Evolutionary conservation across 2,797 vertebrate species (phyloP), one percentile per base, ranked within the genome.

Genomic region (Scleropages formosus): DNA sequence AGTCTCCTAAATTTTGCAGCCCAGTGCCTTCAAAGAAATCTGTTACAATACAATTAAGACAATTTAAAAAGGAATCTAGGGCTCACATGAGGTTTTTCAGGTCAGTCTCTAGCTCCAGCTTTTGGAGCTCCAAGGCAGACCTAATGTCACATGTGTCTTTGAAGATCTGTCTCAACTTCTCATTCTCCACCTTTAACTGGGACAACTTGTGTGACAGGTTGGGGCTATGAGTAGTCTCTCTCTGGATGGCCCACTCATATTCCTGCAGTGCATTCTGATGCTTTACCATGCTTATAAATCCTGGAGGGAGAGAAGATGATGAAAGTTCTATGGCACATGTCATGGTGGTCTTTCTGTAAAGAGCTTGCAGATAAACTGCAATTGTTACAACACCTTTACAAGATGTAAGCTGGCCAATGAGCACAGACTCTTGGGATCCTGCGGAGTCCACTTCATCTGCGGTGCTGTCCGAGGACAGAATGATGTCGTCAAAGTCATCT

Each of bases 191-290:
- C 86, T 95, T 88, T 80, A 96, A 24, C 85, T 92, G 94, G 82
- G 80, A 92, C 73, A 93, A 88, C 89, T 97, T 94, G 83, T 88
- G 88, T 0, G 79, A 59, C 78, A 96, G 85, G 10, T 91, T 89
- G 1, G 84, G 80, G 76, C 92, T 93, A 10, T 91, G 90, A 71
- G 87, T 91, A 75, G 89, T 92, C 78, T 92, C 92, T 82, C 82
- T 89, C 86, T 96, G 92, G 87, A 97, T 91, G 80, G 90, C 89
- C 80, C 90, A 92, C 82, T 96, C 94, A 74, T 96, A 96, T 74
- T 95, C 93, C 64, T 96, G 94, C 85, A 98, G 86, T 82, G 94
- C 91, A 83, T 94, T 95, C 78, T 94, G 94, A 67, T 98, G 91
- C 90, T 97, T 97, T 81, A 95, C 85, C 69, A 94, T 85, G 84